Evolutionary conservation across 2,888 invertebrate genomes (phyloP), one percentile per base, ranked within the genome.

Genomic region (Lithophane leautieri): DNA sequence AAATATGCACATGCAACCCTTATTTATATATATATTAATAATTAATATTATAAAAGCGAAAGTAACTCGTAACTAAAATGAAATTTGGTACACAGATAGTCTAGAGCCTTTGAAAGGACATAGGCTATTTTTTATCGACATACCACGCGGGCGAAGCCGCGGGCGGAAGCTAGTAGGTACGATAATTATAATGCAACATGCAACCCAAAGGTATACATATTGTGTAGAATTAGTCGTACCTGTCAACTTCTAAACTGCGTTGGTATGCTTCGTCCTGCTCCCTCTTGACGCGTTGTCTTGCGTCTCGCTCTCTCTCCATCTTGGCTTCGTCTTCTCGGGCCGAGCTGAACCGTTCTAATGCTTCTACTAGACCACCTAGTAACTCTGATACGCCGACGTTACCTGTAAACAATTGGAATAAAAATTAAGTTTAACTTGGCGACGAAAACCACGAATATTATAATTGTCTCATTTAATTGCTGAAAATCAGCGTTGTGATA

Each of bases 221-320:
- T 8, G 19, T 44, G 7, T 4, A 4, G 1, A 14, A 16, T 52
- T 14, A 44, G 8, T 50, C 4, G 0, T 71, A 97, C 98, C 98
- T 97, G 94, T 99, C 99, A 0, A 98, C 98, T 91, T 98, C 98
- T 73, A 99, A 97, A 88, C 99, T 99, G 91, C 97, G 98, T 93
- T 98, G 98, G 95, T 99, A 99, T 0, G 99, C 99, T 93, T 98
- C 97, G 96, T 99, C 99, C 96, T 99, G 99, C 94, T 99, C 99
- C 89, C 97, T 97, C 94, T 99, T 99, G 72, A 99, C 98, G 88
- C 97, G 97, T 94, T 99, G 99, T 73, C 99, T 96, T 16, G 98
- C 99, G 84, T 98, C 98, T 75, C 99, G 96, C 93, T 99, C 99
- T 78, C 98, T 97, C 96, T 99, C 99, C 89, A 98, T 97, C 60